These are phyloP conservation scores for Pogonognathellus flavescens DNA, from an alignment of 1,140 invertebrate genomes.

Conservation along the genomic window DNA sequence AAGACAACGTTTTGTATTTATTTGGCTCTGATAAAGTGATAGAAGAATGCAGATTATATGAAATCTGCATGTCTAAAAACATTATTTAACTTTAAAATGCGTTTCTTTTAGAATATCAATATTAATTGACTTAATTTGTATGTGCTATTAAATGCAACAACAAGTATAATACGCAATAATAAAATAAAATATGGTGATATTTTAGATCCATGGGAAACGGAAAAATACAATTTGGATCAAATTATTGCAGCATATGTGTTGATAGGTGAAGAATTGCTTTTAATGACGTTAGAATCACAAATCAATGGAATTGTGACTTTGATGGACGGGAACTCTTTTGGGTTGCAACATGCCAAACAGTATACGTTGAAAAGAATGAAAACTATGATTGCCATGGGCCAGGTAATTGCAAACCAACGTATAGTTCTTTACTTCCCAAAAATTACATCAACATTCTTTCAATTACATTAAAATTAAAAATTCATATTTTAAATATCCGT, in stretches of 20 bases:
- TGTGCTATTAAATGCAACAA: not conserved
- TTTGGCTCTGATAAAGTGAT: too few relatives aligned
- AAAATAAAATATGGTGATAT: not conserved
- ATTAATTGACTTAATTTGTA: not conserved
- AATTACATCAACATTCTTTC: too few relatives aligned
- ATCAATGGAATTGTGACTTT: not conserved
- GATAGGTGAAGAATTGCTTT: not conserved
- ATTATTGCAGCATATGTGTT: not conserved
- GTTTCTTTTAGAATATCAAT: not conserved
- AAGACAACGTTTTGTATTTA: not conserved
- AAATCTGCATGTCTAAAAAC: too few relatives aligned
- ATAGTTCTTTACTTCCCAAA: too few relatives aligned
- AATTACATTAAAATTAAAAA: too few relatives aligned
- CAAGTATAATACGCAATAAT: not conserved
- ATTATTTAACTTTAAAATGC: not conserved
- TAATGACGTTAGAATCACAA: not conserved
- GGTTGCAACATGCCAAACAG: not conserved
- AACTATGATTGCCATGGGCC: not conserved
- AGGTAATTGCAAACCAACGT: not conserved
- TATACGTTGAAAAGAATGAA: not conserved
- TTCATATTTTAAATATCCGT: too few relatives aligned
- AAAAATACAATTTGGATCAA: constrained; percentile 7
- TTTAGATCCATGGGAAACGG: not conserved
- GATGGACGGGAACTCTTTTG: not conserved
- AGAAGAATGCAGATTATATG: too few relatives aligned